Percentiles rank a stretch among this genome's conserved stretches.
Conservation (phyloP, 2,113 vertebrate genomes). For the Epinephelus moara region DNA sequence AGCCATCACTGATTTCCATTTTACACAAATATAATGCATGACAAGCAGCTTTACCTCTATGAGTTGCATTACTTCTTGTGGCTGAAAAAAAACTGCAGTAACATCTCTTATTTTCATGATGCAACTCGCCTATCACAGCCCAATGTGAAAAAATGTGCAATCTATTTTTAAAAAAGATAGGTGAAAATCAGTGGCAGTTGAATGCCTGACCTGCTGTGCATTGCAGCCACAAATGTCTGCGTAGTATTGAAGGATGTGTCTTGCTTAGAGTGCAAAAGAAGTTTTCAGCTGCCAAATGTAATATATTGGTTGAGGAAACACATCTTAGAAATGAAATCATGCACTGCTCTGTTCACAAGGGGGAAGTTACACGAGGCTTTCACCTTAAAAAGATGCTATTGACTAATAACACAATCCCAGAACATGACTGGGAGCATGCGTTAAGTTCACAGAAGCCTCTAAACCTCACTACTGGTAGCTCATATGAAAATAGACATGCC, state of each 20-base stretch:
- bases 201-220: slow-evolving; percentile 9
- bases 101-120: neutral
- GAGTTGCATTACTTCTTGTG: neutral
- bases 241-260: neutral
- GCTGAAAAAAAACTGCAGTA: neutral
- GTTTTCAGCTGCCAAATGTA: neutral
- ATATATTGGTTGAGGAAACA: slow-evolving; percentile 15
- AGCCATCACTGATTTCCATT: neutral
- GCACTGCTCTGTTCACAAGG: neutral
- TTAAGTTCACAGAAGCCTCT: neutral
- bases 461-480: neutral
- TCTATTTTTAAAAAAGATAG: neutral
- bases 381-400: neutral
- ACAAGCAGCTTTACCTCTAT: neutral
- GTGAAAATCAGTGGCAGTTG: slow-evolving; percentile 3
- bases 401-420: neutral
- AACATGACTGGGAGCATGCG: neutral
- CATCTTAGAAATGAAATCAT: slow-evolving; percentile 12
- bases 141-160: neutral
- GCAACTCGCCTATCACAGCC: neutral
- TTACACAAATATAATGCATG: neutral
- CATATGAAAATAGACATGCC: neutral
- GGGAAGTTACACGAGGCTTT: neutral
- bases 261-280: neutral
- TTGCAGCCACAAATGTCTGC: neutral